Conservation (phyloP, 2,888 invertebrate species). For the Leistus spinibarbis region DNA sequence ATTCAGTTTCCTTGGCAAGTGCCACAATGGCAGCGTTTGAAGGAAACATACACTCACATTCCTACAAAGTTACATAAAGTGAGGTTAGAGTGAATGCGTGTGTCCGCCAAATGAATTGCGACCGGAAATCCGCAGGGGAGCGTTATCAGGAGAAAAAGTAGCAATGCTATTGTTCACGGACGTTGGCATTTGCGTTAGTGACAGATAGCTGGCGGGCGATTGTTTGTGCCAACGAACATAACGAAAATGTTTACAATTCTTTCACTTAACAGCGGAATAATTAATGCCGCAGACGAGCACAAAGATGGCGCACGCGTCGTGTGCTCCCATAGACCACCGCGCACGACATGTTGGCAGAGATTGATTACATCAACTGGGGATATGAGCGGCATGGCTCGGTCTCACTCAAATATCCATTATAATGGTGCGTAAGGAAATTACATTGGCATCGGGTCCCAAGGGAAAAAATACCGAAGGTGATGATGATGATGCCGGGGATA, state of each 20-base stretch:
- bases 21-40: constrained; percentile 7
- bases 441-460: constrained; percentile 31
- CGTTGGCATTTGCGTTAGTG: constrained; percentile 16
- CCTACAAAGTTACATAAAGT: neutral
- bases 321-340: neutral
- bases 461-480: constrained; percentile 38
- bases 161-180: constrained; percentile 15
- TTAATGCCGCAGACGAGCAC: neutral
- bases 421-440: constrained; percentile 39
- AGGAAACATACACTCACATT: constrained; percentile 2
- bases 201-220: neutral
- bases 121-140: constrained; percentile 31
- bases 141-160: constrained; percentile 33
- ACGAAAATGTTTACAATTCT: constrained; percentile 9
- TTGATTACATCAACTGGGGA: constrained; percentile 35
- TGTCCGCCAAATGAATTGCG: constrained; percentile 26
- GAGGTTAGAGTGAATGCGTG: neutral
- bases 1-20: constrained; percentile 9
- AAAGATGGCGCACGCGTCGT: neutral
- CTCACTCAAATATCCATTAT: constrained; percentile 38
- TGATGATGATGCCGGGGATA: constrained; percentile 37
- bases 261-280: neutral
- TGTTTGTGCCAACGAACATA: neutral
- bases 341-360: constrained; percentile 29
- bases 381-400: constrained; percentile 22